Evolutionary conservation across 2,888 invertebrate species (phyloP).

Genomic region (Zygaena filipendulae): DNA sequence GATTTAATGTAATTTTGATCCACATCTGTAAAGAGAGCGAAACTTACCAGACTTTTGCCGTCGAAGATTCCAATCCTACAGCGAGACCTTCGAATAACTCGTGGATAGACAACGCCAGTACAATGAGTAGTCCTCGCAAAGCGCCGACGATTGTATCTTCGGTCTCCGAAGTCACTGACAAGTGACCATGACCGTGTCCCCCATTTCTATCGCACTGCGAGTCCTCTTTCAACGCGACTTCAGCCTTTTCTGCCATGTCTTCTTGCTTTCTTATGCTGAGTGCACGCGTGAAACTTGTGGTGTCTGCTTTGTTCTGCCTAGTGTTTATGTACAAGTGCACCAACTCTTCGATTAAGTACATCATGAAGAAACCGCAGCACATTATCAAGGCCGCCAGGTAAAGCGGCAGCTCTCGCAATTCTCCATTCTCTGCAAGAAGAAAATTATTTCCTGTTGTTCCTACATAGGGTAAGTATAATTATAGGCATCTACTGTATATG

Average conservation of each 20-base stretch:
- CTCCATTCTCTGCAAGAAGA: conserved; percentile 38
- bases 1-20: no score
- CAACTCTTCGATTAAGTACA: conserved; percentile 82
- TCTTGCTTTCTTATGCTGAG: conserved; percentile 37
- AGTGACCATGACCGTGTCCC: conserved; percentile 37
- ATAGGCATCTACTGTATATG: no score
- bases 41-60: conserved; percentile 53
- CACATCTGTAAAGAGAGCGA: no score
- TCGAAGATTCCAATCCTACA: conserved; percentile 78
- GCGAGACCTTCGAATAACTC: conserved; percentile 89
- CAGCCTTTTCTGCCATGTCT: conserved; percentile 4
- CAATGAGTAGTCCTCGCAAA: conserved; percentile 79
- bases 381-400: conserved; percentile 78
- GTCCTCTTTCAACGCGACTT: conserved; percentile 16
- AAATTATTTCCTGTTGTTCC: no score
- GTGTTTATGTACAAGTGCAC: conserved; percentile 76
- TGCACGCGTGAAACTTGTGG: conserved; percentile 36
- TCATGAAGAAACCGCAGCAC: conserved; percentile 79
- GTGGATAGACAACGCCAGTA: conserved; percentile 79
- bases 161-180: conserved; percentile 23
- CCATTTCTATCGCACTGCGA: conserved; percentile 24
- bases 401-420: conserved; percentile 66
- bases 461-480: no score
- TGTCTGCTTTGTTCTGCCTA: conserved; percentile 42
- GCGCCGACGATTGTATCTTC: conserved; percentile 56